Percentiles rank a stretch among this genome's conserved stretches.
These are phyloP conservation scores for Fukomys damarensis DNA, from an alignment of 2,113 vertebrate genomes.

Conservation along the genomic window DNA sequence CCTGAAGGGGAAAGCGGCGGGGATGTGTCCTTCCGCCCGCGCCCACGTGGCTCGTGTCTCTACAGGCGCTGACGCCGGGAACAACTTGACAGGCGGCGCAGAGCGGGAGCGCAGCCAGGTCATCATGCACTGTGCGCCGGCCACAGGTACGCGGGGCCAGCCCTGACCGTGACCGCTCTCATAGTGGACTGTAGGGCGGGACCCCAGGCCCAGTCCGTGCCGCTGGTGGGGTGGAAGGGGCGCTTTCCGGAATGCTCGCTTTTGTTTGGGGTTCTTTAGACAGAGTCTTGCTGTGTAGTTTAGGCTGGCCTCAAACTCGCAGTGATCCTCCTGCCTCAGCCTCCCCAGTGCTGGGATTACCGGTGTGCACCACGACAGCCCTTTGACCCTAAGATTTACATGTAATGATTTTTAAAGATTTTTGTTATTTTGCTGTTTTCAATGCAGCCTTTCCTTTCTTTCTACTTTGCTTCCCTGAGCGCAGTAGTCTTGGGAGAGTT, in stretches of 20 bases:
- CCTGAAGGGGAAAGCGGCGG: too few species aligned
- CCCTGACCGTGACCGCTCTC: too few species aligned
- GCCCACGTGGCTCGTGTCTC: neutral
- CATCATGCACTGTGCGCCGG: conserved; percentile 95
- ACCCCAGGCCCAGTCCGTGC: neutral
- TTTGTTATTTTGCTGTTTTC: neutral
- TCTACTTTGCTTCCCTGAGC: neutral
- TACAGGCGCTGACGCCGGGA: conserved; percentile 74
- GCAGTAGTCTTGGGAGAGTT: neutral
- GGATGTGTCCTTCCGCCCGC: too few species aligned
- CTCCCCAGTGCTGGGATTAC: neutral
- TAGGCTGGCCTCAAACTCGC: neutral
- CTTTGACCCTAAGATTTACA: neutral
- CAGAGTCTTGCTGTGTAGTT: neutral
- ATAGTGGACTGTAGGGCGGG: neutral
- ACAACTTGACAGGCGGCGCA: conserved; percentile 82
- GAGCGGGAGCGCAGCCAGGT: conserved; percentile 91
- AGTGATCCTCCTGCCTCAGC: neutral
- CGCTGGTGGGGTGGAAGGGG: too few species aligned
- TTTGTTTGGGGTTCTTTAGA: neutral
- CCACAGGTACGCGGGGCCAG: conserved; percentile 86
- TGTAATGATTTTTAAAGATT: neutral
- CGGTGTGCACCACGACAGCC: neutral
- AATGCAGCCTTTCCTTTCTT: neutral
- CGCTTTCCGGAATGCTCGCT: too few species aligned